Evolutionary conservation across 2,888 invertebrate species (phyloP).

Genomic region (Labia minor): DNA sequence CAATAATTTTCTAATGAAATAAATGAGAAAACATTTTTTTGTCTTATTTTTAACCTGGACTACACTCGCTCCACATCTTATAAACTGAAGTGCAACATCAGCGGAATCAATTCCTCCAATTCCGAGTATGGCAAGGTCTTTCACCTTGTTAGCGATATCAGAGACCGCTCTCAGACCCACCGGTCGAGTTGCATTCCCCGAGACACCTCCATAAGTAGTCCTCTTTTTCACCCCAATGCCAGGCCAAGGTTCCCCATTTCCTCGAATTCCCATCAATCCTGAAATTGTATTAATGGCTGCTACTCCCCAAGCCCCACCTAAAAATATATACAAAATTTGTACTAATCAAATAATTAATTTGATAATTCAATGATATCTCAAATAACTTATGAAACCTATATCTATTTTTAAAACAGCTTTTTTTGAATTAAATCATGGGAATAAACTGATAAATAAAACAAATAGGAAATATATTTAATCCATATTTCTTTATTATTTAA

Average conservation of each 20-base stretch:
- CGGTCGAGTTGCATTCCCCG: conserved; percentile 88
- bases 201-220: conserved; percentile 92
- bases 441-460: no score
- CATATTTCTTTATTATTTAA: no score
- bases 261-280: conserved; percentile 78
- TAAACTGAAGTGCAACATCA: conserved; percentile 86
- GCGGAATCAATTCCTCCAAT: conserved; percentile 97
- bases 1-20: no score
- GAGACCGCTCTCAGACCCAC: conserved; percentile 87
- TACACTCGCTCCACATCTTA: conserved; percentile 84
- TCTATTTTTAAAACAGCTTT: neutral
- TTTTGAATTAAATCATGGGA: no score
- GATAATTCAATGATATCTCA: no score
- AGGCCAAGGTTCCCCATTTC: conserved; percentile 85
- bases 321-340: no score
- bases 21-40: no score
- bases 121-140: conserved; percentile 85
- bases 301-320: conserved; percentile 89
- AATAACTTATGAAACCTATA: conserved; percentile 15
- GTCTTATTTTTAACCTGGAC: conserved; percentile 58
- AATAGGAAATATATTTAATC: no score
- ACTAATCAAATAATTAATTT: conserved; percentile 18
- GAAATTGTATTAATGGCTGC: conserved; percentile 97
- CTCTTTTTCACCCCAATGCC: conserved; percentile 62
- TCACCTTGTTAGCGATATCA: conserved; percentile 69